Evolutionary conservation across 2,113 vertebrate genomes (phyloP).

Genomic region (Peromyscus maniculatus): DNA sequence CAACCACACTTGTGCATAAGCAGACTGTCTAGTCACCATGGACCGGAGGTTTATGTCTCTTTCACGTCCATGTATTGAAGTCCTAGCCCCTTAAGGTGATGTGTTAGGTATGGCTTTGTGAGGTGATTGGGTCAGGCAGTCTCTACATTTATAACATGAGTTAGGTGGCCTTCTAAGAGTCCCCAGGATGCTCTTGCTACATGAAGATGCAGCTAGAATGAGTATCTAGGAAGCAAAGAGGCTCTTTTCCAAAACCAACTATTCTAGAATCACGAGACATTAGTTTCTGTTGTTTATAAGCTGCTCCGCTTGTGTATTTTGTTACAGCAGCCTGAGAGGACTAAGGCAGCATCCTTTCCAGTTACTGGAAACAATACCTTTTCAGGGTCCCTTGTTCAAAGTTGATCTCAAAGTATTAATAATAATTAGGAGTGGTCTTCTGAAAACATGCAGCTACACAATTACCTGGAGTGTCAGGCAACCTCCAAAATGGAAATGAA

Average conservation of each 20-base stretch:
- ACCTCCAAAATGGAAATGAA: background rate
- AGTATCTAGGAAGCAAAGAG: background rate
- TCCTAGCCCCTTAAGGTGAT: background rate
- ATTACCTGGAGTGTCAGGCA: background rate
- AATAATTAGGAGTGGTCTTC: background rate
- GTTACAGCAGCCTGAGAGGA: background rate
- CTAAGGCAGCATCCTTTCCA: background rate
- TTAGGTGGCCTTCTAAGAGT: background rate
- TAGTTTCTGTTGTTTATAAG: background rate
- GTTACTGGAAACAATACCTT: background rate
- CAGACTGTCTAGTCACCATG: background rate
- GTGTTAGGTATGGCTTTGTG: too few species aligned
- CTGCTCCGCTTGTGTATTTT: background rate
- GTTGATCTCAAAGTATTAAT: background rate
- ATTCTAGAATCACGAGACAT: background rate
- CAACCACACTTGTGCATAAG: background rate
- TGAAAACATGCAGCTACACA: background rate
- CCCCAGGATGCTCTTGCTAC: background rate
- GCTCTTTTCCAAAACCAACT: background rate
- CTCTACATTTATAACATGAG: background rate
- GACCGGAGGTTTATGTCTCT: background rate
- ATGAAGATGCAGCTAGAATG: background rate
- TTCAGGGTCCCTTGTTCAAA: background rate
- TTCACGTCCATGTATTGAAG: background rate
- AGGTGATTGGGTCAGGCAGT: background rate